These are phyloP conservation scores for Rhombomys opimus DNA, from an alignment of 2,113 vertebrate species.

Conservation along the genomic window DNA sequence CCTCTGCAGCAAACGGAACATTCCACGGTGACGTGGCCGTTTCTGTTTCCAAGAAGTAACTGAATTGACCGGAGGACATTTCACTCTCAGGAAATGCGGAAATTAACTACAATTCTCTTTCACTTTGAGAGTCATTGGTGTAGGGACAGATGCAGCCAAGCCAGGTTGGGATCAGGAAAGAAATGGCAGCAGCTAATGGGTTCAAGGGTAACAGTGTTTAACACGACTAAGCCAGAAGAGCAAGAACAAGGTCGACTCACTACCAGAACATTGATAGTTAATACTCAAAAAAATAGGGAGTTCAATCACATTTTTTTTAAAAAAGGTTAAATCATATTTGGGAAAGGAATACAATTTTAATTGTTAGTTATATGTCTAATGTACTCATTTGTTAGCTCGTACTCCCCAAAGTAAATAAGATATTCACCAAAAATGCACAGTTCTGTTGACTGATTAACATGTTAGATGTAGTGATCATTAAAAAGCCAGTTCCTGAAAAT, in stretches of 20 bases:
- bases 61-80: background rate
- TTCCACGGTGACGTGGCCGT: background rate
- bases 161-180: constrained; percentile 33
- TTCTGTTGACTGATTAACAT: constrained; percentile 23
- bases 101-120: constrained; percentile 60
- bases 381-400: constrained; percentile 51
- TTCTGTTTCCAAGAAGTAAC: background rate
- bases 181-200: constrained; percentile 57
- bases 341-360: background rate
- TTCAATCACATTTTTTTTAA: background rate
- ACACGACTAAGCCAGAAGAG: constrained; percentile 28
- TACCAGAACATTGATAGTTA: constrained; percentile 47
- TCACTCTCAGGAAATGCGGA: background rate
- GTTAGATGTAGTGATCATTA: constrained; percentile 40
- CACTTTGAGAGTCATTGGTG: constrained; percentile 69
- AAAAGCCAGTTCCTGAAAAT: constrained; percentile 32
- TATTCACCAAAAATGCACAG: constrained; percentile 35
- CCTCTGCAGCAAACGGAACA: constrained; percentile 62
- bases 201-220: constrained; percentile 60
- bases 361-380: background rate
- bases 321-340: constrained; percentile 15
- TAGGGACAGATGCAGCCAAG: constrained; percentile 55
- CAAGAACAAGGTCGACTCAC: constrained; percentile 24
- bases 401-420: constrained; percentile 59
- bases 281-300: constrained; percentile 31